phyloP scores from a whole-genome alignment of 2,113 vertebrate species.

The Typhlomys cinereus region DNA sequence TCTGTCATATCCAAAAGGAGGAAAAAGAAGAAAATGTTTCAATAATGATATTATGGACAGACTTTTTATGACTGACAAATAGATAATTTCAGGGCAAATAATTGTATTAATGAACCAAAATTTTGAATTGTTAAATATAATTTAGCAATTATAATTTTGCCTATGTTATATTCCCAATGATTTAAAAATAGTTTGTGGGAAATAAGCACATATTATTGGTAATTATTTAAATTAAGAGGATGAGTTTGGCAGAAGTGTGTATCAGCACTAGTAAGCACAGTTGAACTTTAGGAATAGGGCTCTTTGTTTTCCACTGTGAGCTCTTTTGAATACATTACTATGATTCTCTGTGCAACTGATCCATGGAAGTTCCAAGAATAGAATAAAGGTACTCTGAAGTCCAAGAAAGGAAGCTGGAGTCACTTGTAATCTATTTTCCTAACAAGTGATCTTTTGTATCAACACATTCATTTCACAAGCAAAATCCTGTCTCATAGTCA shows the following conservation, averaged over 20 bases:
- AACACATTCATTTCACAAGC: neutral
- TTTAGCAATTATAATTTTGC: slow-evolving; percentile 3
- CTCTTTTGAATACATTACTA: neutral
- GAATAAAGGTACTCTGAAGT: neutral
- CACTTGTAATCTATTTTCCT: neutral
- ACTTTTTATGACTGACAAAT: neutral
- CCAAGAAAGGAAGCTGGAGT: neutral
- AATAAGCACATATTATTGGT: neutral
- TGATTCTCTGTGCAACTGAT: neutral
- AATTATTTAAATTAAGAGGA: neutral
- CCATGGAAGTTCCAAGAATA: neutral
- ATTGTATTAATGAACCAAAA: neutral
- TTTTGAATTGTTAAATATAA: neutral
- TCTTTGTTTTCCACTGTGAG: neutral
- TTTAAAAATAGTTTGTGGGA: neutral
- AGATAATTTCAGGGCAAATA: slow-evolving; percentile 22
- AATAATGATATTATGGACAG: neutral
- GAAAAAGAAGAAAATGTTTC: neutral
- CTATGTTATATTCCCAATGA: neutral
- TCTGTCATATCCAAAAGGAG: neutral
- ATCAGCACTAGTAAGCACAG: neutral
- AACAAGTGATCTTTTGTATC: neutral
- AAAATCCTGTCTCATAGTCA: neutral
- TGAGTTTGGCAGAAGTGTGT: neutral
- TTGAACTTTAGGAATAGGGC: neutral